phyloP scores from a whole-genome alignment of 2,113 vertebrate genomes.

The Nycticorax nycticorax region DNA sequence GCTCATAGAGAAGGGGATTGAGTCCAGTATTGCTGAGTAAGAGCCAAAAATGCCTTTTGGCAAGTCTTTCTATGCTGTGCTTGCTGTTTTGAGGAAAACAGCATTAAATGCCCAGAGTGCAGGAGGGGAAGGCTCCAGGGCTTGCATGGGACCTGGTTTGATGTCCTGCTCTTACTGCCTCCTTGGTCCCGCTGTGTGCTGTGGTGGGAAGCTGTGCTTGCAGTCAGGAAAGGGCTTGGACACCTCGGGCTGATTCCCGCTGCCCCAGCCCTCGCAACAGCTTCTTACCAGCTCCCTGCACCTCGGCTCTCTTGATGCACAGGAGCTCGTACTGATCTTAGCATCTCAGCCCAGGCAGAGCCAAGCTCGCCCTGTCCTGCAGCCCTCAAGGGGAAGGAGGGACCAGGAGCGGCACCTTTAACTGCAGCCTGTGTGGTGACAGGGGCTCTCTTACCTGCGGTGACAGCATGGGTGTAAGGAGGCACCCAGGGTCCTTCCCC shows the following conservation, averaged over 20 bases:
- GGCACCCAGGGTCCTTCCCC: background rate
- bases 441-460: background rate
- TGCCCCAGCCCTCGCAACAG: background rate
- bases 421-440: background rate
- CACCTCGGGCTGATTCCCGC: background rate
- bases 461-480: background rate
- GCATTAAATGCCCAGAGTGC: background rate
- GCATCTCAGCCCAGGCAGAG: background rate
- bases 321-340: background rate
- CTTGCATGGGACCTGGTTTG: background rate
- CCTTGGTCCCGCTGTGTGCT: background rate
- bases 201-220: background rate
- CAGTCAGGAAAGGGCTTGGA: background rate
- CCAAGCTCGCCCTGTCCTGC: background rate
- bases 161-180: background rate
- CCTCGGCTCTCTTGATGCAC: background rate
- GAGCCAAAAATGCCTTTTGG: background rate
- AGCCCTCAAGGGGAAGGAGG: background rate
- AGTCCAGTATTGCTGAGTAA: background rate
- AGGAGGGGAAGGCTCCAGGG: background rate
- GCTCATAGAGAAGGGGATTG: background rate
- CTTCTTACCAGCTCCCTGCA: fast-evolving
- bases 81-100: background rate
- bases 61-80: background rate
- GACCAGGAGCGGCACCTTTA: background rate